These are phyloP conservation scores for Phyllostomus discolor DNA, from an alignment of 2,113 vertebrate species.

Conservation along the genomic window DNA sequence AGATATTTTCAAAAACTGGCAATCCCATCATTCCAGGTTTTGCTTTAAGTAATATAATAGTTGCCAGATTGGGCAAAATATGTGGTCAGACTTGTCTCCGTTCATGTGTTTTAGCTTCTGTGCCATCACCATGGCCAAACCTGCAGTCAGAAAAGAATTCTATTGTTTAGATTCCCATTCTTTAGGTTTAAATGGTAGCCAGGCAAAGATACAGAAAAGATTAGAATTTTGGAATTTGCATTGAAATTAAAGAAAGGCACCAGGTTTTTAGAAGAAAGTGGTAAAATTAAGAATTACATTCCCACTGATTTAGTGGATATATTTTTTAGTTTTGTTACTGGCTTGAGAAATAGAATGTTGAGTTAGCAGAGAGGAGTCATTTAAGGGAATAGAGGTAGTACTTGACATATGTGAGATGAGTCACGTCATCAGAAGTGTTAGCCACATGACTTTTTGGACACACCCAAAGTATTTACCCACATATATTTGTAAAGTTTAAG, in stretches of 20 bases:
- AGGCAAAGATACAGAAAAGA: not conserved
- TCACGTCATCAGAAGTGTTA: not conserved
- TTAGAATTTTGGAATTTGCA: not conserved
- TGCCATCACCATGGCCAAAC: not conserved
- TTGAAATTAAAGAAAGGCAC: not conserved
- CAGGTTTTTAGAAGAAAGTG: not conserved
- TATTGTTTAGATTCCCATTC: not conserved
- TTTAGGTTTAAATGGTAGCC: not conserved
- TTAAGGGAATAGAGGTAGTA: not conserved
- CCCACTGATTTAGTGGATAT: not conserved
- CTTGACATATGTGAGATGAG: not conserved
- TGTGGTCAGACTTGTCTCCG: not conserved
- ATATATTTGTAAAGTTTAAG: not conserved
- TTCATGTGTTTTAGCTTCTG: not conserved
- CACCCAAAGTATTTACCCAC: not conserved
- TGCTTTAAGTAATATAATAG: not conserved
- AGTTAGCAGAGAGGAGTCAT: not conserved
- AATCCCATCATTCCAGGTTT: not conserved
- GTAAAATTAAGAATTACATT: constrained; percentile 4
- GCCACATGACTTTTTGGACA: not conserved
- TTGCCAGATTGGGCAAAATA: not conserved
- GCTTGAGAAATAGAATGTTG: not conserved
- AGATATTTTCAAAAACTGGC: not conserved
- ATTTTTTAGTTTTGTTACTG: not conserved
- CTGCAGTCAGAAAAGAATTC: not conserved